These are phyloP conservation scores for Falco berigora DNA, from an alignment of 2,797 vertebrate genomes.

Conservation along the genomic window DNA sequence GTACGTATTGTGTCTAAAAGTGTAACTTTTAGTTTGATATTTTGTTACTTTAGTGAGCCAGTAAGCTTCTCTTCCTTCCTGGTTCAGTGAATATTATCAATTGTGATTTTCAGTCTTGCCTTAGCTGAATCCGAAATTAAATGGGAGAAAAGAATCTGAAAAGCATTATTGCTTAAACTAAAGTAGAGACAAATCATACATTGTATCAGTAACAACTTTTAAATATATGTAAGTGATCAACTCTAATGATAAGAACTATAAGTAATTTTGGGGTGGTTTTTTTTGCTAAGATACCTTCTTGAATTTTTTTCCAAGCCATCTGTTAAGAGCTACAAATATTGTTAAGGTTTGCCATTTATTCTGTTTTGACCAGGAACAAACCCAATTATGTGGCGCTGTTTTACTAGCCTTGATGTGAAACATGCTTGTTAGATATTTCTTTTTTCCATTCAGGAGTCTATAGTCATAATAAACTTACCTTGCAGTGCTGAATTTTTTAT, in stretches of 20 bases:
- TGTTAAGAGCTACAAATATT: background rate
- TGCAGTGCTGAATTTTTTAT: background rate
- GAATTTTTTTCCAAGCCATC: background rate
- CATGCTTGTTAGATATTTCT: background rate
- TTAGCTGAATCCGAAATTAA: background rate
- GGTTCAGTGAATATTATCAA: background rate
- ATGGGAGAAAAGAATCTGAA: background rate
- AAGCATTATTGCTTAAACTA: background rate
- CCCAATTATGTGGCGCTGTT: background rate
- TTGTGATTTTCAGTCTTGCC: background rate
- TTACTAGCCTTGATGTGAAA: background rate
- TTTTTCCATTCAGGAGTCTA: background rate
- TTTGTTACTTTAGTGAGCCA: background rate
- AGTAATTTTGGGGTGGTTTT: background rate
- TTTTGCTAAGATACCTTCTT: background rate
- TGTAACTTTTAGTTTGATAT: background rate
- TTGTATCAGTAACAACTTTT: background rate
- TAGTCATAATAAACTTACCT: background rate
- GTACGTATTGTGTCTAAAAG: background rate
- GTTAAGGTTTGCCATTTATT: background rate
- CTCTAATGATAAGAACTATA: background rate
- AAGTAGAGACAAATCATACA: background rate
- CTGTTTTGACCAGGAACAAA: background rate
- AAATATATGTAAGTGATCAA: background rate
- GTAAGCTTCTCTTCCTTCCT: background rate